Conservation (phyloP, 2,888 invertebrate genomes). For the Xylocampa areola region DNA sequence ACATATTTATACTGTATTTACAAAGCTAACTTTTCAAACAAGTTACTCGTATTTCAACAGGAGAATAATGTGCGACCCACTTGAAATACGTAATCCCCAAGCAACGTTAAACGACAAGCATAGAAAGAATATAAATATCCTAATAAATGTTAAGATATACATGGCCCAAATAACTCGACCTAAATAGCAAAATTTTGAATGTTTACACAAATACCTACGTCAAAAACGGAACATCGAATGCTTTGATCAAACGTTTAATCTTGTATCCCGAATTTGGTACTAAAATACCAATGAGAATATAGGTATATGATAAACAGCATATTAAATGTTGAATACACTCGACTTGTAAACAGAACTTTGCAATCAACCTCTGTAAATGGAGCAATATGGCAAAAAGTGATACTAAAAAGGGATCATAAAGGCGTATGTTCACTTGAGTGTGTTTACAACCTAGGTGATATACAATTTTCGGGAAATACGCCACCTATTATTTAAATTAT, state of each 20-base stretch:
- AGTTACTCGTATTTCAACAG: too few species aligned
- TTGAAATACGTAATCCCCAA: too few species aligned
- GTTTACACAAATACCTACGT: neutral
- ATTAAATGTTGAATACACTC: constrained; percentile 11
- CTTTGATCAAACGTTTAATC: constrained; percentile 11
- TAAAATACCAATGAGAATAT: neutral
- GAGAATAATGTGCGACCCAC: too few species aligned
- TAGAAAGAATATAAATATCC: too few species aligned
- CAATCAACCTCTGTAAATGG: constrained; percentile 33
- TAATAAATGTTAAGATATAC: too few species aligned
- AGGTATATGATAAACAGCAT: neutral
- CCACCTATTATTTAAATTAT: neutral
- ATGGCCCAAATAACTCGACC: too few species aligned
- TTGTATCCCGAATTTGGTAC: neutral
- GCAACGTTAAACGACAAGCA: too few species aligned
- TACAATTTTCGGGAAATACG: too few species aligned
- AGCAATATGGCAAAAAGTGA: constrained; percentile 32
- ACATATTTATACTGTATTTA: too few species aligned
- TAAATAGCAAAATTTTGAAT: neutral
- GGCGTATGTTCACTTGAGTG: constrained; percentile 13
- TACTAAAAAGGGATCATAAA: constrained; percentile 16
- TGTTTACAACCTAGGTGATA: too few species aligned
- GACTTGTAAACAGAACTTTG: constrained; percentile 15
- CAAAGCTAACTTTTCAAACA: too few species aligned
- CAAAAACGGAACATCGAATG: neutral